Evolutionary conservation across 1,140 invertebrate genomes (phyloP).

Genomic region (Drosophila mojavensis): DNA sequence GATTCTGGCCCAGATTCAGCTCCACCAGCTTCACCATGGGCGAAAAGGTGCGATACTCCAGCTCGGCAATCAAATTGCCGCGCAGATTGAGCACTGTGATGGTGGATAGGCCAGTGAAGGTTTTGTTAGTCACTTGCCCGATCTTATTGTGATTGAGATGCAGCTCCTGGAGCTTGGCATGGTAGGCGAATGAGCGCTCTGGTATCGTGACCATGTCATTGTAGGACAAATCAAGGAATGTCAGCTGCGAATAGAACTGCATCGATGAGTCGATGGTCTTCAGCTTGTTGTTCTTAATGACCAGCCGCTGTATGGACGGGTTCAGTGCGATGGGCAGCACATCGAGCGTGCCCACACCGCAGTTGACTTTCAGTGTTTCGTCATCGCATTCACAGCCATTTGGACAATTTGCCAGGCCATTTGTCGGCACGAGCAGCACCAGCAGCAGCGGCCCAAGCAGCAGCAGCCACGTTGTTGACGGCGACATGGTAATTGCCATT

Average conservation of each 20-base stretch:
- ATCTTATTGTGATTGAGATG: slow-evolving; percentile 94
- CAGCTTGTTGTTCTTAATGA: slow-evolving; percentile 93
- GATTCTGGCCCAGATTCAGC: slow-evolving; percentile 94
- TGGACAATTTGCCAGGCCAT: slow-evolving; percentile 88
- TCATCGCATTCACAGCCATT: slow-evolving; percentile 93
- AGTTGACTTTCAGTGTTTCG: slow-evolving; percentile 93
- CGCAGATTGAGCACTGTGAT: slow-evolving; percentile 92
- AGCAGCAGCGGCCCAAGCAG: slow-evolving; percentile 26
- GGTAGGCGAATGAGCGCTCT: slow-evolving; percentile 90
- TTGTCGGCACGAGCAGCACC: slow-evolving; percentile 39
- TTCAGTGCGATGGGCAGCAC: slow-evolving; percentile 96
- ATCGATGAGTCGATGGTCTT: slow-evolving; percentile 94
- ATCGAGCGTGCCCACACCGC: slow-evolving; percentile 92
- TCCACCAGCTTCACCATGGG: slow-evolving; percentile 91
- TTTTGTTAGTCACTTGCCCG: slow-evolving; percentile 90
- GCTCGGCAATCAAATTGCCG: slow-evolving; percentile 92
- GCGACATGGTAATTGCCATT: slow-evolving; percentile 75
- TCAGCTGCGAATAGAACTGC: slow-evolving; percentile 93
- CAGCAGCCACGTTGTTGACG: slow-evolving; percentile 43
- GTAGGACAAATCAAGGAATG: slow-evolving; percentile 92
- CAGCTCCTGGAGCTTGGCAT: slow-evolving; percentile 91
- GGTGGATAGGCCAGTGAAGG: slow-evolving; percentile 91
- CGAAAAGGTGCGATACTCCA: slow-evolving; percentile 90
- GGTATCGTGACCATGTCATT: slow-evolving; percentile 93
- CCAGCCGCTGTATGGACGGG: slow-evolving; percentile 92